A percentile compares a stretch with the other conserved stretches of the same genome.
Conservation (phyloP, 2,888 invertebrate species). For the Leptothorax acervorum region DNA sequence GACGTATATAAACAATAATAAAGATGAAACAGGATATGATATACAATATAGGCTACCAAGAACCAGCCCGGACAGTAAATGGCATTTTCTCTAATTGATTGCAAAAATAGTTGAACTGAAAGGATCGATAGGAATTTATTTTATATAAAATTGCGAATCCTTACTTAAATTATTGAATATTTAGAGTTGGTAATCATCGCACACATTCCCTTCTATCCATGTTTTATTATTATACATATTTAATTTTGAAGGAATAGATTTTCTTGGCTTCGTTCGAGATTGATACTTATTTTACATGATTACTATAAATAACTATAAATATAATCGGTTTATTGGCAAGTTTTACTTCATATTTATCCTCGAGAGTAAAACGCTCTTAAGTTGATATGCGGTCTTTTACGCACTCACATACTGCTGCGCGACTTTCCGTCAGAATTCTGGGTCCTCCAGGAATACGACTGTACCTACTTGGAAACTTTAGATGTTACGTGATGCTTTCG, state of each 20-base stretch:
- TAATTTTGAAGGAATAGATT: background rate
- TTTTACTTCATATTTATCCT: background rate
- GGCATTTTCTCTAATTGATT: too few species aligned
- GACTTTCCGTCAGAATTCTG: slow-evolving; percentile 5
- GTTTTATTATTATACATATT: background rate
- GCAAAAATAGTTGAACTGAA: background rate
- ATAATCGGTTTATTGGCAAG: background rate
- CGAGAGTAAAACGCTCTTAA: background rate
- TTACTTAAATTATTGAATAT: background rate
- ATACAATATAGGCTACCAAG: too few species aligned
- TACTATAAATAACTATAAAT: background rate
- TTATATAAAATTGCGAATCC: background rate
- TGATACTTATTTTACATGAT: background rate
- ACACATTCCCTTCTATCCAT: slow-evolving; percentile 1
- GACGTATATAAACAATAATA: too few species aligned
- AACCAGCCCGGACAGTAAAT: too few species aligned
- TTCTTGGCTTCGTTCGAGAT: background rate
- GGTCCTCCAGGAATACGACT: background rate
- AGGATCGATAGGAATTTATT: background rate
- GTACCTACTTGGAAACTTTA: slow-evolving; percentile 28
- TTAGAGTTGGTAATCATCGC: background rate
- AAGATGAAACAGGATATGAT: too few species aligned
- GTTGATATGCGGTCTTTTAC: slow-evolving; percentile 16
- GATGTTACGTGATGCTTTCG: slow-evolving; percentile 59
- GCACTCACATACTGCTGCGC: background rate